A percentile compares a stretch with the other conserved stretches of the same genome.
These are phyloP conservation scores for Nephrocerus scutellatus DNA, from an alignment of 2,888 invertebrate species.

Conservation along the genomic window DNA sequence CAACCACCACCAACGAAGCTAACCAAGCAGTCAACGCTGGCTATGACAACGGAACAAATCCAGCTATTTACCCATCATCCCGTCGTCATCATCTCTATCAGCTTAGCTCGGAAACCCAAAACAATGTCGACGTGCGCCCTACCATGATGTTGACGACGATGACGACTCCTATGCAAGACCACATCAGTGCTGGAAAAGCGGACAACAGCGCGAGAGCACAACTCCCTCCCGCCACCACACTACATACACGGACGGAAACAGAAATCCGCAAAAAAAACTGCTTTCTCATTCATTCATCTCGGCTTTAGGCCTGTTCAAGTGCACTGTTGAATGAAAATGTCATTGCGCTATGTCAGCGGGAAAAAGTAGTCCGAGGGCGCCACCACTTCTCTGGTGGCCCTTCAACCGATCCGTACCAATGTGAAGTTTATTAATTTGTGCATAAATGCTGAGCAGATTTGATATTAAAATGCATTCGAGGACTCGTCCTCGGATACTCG, in stretches of 20 bases:
- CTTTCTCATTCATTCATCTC: constrained; percentile 22
- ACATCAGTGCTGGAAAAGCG: too few relatives aligned
- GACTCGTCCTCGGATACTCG: too few relatives aligned
- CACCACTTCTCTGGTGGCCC: constrained; percentile 25
- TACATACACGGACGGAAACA: too few relatives aligned
- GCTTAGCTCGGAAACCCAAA: too few relatives aligned
- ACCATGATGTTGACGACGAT: too few relatives aligned
- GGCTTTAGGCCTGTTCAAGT: constrained; percentile 22
- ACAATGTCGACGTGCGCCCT: constrained; percentile 4
- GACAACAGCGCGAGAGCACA: constrained; percentile 15
- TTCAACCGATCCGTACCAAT: too few relatives aligned
- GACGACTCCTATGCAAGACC: too few relatives aligned
- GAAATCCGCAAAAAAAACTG: too few relatives aligned
- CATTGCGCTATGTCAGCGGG: constrained; percentile 26
- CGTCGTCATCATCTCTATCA: not conserved
- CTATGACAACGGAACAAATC: constrained; percentile 20
- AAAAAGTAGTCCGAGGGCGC: constrained; percentile 25
- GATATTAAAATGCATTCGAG: constrained; percentile 25
- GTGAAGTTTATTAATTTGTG: constrained; percentile 30
- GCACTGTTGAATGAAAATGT: constrained; percentile 25
- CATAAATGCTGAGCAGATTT: constrained; percentile 27
- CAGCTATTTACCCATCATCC: constrained; percentile 20
- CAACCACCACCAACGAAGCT: constrained; percentile 12
- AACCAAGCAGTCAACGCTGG: constrained; percentile 17
- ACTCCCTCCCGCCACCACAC: constrained; percentile 19